Evolutionary conservation across 2,797 vertebrate species (phyloP), one percentile per base, ranked within the genome.

Genomic region (Darevskia mixta): DNA sequence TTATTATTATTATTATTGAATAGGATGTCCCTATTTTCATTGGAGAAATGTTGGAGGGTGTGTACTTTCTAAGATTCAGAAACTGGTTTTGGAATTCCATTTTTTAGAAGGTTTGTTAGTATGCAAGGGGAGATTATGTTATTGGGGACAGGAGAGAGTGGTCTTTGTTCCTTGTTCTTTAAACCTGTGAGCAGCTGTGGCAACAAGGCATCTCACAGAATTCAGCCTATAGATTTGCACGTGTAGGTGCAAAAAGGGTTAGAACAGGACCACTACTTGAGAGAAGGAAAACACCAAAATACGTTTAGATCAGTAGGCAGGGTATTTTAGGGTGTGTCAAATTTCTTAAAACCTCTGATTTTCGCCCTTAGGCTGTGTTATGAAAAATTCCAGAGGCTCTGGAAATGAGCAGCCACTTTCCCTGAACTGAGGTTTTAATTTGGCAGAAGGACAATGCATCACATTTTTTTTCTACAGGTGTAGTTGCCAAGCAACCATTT

Each of bases 401-500:
- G 76, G 58, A 93, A 91, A 94, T 23, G 90, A 95, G 88, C 92
- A 95, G 80, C 49, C 23, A 41, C 66, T 89, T 93, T 92, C 79
- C 43, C 87, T 49, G 67, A 87, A 91, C 18, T 82, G 92, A 92
- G 91, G 87, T 85, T 76, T 92, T 78, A 91, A 75, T 89, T 43
- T 77, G 0, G 89, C 89, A 92, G 88, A 91, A 90, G 89, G 77
- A 94, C 88, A 90, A 92, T 95, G 90, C 82, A 91, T 90, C 79
- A 0, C 95, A 91, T 83, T 77, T 87, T 49, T n/a, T 55, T 93
- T 90, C 64, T 90, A 85, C 91, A 94, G 92, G 91, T 94, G 89
- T 79, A 0, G 93, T 97, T 96, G 94, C 95, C 93, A 95, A 91
- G 96, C 95, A 96, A 96, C 96, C 55, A 75, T 90, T 89, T 85